These are phyloP conservation scores for Diaphora mendica DNA, from an alignment of 2,888 invertebrate species.

Conservation along the genomic window DNA sequence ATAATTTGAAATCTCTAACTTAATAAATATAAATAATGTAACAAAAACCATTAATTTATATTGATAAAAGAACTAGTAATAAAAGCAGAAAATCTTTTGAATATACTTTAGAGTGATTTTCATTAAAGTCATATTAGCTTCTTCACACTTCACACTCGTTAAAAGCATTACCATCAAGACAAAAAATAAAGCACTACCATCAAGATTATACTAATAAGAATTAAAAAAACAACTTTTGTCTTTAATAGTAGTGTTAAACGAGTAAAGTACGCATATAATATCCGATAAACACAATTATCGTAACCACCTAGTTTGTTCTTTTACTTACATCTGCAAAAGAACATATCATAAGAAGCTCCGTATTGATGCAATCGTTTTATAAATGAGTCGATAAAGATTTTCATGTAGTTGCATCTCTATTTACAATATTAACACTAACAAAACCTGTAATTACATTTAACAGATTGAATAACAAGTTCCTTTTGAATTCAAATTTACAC, in stretches of 20 bases:
- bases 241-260: background rate
- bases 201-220: background rate
- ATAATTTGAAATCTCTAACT: too few relatives aligned
- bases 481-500: conserved; percentile 29
- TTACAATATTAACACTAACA: conserved; percentile 36
- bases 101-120: background rate
- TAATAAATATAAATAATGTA: background rate
- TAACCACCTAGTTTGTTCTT: background rate
- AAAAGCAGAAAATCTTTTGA: background rate
- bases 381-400: conserved; percentile 14
- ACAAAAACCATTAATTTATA: background rate
- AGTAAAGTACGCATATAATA: background rate
- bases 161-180: background rate
- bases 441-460: conserved; percentile 30
- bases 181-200: background rate
- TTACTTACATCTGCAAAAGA: conserved; percentile 11
- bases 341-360: conserved; percentile 4
- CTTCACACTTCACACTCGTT: too few relatives aligned
- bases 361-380: conserved; percentile 10
- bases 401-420: background rate
- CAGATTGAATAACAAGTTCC: conserved; percentile 18
- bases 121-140: background rate
- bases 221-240: background rate
- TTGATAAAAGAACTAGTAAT: background rate
- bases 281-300: background rate